Percentiles rank a stretch among this genome's conserved stretches.
phyloP scores from a whole-genome alignment of 2,113 vertebrate genomes.

The Prunella fulvescens region DNA sequence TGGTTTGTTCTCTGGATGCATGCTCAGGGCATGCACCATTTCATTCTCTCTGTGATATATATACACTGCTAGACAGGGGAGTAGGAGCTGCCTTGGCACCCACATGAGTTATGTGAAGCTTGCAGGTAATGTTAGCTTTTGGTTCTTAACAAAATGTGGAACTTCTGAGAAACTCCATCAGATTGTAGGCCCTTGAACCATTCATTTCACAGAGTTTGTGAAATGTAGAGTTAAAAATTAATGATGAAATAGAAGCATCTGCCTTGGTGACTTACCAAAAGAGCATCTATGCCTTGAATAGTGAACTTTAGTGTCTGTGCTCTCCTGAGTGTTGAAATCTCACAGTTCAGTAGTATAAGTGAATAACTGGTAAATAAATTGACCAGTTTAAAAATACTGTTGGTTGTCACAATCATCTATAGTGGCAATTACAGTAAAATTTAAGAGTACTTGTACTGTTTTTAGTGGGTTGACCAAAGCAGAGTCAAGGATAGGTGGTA shows the following conservation, averaged over 20 bases:
- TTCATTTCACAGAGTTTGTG: background rate
- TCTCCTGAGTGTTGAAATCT: background rate
- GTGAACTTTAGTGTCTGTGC: background rate
- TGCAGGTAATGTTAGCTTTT: background rate
- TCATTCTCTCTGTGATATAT: background rate
- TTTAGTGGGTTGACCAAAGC: background rate
- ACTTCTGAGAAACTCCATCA: background rate
- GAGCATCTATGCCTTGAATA: background rate
- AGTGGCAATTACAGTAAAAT: background rate
- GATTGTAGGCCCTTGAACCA: background rate
- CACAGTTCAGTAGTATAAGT: background rate
- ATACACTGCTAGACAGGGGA: background rate
- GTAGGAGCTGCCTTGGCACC: background rate
- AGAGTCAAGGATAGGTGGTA: background rate
- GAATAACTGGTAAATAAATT: background rate
- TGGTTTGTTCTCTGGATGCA: background rate
- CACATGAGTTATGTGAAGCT: background rate
- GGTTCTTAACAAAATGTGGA: background rate
- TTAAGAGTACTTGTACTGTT: background rate
- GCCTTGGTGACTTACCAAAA: background rate
- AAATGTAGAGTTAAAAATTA: background rate
- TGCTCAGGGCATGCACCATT: background rate
- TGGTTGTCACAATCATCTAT: background rate
- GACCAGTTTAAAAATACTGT: background rate
- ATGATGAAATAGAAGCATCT: background rate